These are phyloP conservation scores for Lepidonotus clava DNA, from an alignment of 2,888 invertebrate genomes.

Conservation along the genomic window DNA sequence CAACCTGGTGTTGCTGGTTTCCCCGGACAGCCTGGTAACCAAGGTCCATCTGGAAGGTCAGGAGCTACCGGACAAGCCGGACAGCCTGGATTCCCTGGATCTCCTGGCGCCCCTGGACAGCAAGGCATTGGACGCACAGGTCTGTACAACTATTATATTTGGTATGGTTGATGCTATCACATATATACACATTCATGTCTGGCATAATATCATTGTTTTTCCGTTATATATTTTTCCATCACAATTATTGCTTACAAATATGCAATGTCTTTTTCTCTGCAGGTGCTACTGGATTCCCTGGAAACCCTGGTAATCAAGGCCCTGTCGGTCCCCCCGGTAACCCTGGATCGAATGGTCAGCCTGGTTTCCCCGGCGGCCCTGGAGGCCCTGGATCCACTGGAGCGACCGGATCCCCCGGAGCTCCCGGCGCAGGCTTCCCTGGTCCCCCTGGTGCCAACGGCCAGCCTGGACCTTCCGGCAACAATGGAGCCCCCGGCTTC, in stretches of 20 bases:
- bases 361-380: conserved; percentile 32
- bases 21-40: conserved; percentile 45
- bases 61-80: conserved; percentile 55
- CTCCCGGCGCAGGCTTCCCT: conserved; percentile 47
- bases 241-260: not conserved
- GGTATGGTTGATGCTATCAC: no score
- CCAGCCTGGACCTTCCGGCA: not conserved
- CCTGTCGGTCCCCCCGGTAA: conserved; percentile 22
- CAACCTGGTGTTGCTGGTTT: conserved; percentile 45
- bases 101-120: conserved; percentile 56
- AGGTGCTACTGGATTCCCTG: conserved; percentile 58
- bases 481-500: not conserved
- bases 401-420: not conserved
- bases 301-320: conserved; percentile 36
- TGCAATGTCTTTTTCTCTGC: conserved; percentile 52
- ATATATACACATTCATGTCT: not conserved
- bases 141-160: not conserved
- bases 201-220: not conserved
- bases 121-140: not conserved
- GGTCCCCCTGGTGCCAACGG: conserved; percentile 32
- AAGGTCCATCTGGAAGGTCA: conserved; percentile 32
- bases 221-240: not conserved
- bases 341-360: not conserved
- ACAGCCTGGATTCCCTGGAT: conserved; percentile 57
- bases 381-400: conserved; percentile 18